Evolutionary conservation across 2,888 invertebrate genomes (phyloP), one percentile per base, ranked within the genome.

Genomic region (Tridacna crocea): DNA sequence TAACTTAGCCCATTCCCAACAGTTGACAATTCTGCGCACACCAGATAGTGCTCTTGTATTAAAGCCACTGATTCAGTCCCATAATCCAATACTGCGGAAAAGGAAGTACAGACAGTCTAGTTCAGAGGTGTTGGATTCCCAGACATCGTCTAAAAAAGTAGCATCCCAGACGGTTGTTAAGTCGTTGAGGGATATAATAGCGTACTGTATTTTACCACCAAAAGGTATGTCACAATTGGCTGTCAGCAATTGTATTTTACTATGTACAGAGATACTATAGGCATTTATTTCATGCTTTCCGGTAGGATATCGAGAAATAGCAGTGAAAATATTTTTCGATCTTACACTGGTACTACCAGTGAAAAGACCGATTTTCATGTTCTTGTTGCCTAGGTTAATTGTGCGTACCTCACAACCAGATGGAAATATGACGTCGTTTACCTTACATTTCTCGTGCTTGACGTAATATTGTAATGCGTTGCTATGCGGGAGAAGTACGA

Each of bases 81-180:
- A 92, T 76, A 93, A 93, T 79, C 91, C 92, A 0, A 93, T 93
- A 74, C 88, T 93, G 55, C 88, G 88, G 70, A 92, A 93, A 83
- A 73, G 90, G 66, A 88, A 89, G 79, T 87, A 80, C 77, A 89
- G 88, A 89, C 90, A 83, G 24, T n/a, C 22, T 11, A 73, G 58
- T 19, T 27, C 60, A 17, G 60, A 73, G n/a, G 58, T 27, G 27
- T 10, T 36, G 1, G 60, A 60, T 17, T 27, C 48, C 13, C 17
- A 75, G 27, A 66, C 80, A 15, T 70, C 79, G 46, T 19, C 76
- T 55, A 85, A 85, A 68, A 66, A 82, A 19, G 70, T 60, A 0
- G 65, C 80, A 10, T 70, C 76, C 68, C 77, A 86, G 46, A 72
- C 80, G 77, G 63, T 77, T 12, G 26, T 84, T 19, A 87, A 80